Evolutionary conservation across 1,140 invertebrate genomes (phyloP).

Genomic region (Frieseomelitta varia): DNA sequence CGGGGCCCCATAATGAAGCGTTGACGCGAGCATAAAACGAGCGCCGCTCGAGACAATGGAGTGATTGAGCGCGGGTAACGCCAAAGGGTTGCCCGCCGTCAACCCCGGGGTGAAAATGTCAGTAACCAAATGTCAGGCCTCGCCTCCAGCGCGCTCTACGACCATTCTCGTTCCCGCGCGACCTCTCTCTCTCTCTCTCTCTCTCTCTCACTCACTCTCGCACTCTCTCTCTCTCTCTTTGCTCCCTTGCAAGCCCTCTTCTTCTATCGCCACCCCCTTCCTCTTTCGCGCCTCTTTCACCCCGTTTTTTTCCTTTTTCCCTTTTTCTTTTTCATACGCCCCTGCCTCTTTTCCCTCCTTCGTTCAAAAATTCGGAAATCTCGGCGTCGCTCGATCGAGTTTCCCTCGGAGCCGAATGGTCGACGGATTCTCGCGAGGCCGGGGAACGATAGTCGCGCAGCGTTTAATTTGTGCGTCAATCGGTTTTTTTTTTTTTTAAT

Average conservation of each 20-base stretch:
- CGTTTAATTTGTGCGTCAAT: too few relatives aligned
- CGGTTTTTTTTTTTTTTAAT: too few relatives aligned
- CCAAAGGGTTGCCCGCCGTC: constrained; percentile 78
- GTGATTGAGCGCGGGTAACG: constrained; percentile 78
- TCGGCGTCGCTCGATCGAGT: not conserved
- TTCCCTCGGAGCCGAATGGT: too few relatives aligned
- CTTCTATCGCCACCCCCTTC: not conserved
- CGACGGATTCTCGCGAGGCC: too few relatives aligned
- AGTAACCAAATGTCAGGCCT: constrained; percentile 76
- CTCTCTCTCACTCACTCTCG: not conserved
- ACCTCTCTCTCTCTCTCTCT: constrained; percentile 25
- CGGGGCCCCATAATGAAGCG: constrained; percentile 79
- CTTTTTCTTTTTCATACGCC: too few relatives aligned
- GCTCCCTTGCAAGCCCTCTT: not conserved
- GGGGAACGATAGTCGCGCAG: too few relatives aligned
- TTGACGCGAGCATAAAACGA: constrained; percentile 80
- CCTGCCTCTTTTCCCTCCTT: not conserved
- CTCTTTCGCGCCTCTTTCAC: constrained; percentile 7
- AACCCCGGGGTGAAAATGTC: constrained; percentile 80
- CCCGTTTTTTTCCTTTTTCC: not conserved
- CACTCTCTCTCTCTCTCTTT: not conserved
- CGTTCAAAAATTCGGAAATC: not conserved
- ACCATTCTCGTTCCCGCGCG: constrained; percentile 38
- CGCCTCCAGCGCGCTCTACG: constrained; percentile 55
- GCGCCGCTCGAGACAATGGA: constrained; percentile 78